A percentile compares a stretch with the other conserved stretches of the same genome.
Conservation (phyloP, 1,140 invertebrate genomes). For the Agrypnia vestita region DNA sequence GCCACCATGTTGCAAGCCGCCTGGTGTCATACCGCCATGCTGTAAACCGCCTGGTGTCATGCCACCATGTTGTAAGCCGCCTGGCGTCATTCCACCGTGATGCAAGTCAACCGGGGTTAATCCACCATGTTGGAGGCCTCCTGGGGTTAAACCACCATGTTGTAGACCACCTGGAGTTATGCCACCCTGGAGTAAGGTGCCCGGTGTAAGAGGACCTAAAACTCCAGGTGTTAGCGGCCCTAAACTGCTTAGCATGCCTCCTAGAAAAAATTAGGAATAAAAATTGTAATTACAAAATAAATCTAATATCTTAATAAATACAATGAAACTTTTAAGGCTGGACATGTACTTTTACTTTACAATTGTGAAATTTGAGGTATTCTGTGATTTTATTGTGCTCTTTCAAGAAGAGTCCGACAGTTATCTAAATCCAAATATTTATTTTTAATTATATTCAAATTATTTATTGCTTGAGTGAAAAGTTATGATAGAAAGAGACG, state of each 20-base stretch:
- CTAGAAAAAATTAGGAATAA: constrained; percentile 40
- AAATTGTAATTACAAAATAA: no score
- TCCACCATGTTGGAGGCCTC: constrained; percentile 69
- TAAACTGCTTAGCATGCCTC: constrained; percentile 67
- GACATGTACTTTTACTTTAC: no score
- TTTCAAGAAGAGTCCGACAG: no score
- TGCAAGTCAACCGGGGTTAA: constrained; percentile 68
- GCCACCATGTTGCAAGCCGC: constrained; percentile 65
- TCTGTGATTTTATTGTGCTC: no score
- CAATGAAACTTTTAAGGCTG: no score
- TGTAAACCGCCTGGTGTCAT: constrained; percentile 65
- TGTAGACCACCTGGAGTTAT: constrained; percentile 65
- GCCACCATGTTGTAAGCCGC: constrained; percentile 63
- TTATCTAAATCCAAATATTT: no score
- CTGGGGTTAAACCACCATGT: constrained; percentile 60
- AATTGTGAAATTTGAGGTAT: no score
- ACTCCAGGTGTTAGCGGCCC: constrained; percentile 68
- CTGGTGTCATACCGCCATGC: constrained; percentile 66
- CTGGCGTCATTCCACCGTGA: constrained; percentile 65
- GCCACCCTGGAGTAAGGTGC: constrained; percentile 68
- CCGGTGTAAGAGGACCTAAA: constrained; percentile 68
- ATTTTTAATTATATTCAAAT: no score
- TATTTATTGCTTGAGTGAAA: no score
- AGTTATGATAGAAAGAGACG: no score
- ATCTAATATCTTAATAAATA: no score